A percentile compares a stretch with the other conserved stretches of the same genome.
Conservation (phyloP, 2,113 vertebrate species). For the Xyrauchen texanus region DNA sequence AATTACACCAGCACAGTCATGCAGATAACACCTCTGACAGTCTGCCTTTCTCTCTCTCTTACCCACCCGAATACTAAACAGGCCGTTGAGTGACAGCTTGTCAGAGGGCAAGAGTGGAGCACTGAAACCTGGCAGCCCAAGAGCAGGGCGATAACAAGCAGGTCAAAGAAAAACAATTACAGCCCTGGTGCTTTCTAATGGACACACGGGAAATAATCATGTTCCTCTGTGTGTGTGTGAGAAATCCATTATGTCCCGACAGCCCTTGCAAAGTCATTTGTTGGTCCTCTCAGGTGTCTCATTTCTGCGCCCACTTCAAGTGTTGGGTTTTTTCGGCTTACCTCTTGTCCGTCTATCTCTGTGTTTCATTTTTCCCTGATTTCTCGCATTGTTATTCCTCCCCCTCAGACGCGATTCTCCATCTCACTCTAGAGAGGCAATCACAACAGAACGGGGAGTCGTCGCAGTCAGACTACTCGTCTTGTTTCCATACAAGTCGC, state of each 20-base stretch:
- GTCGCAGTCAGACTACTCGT: slow-evolving; percentile 12
- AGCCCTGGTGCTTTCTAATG: slow-evolving; percentile 55
- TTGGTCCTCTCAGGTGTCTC: slow-evolving; percentile 39
- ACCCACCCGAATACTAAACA: slow-evolving; percentile 67
- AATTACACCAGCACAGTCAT: slow-evolving; percentile 64
- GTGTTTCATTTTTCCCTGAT: slow-evolving; percentile 21
- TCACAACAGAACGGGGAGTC: slow-evolving; percentile 23
- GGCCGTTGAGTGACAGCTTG: slow-evolving; percentile 66
- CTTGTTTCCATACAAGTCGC: slow-evolving; percentile 1
- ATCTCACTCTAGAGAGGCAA: neutral
- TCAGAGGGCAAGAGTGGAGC: slow-evolving; percentile 57
- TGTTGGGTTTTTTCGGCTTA: slow-evolving; percentile 31
- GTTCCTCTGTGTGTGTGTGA: slow-evolving; percentile 29
- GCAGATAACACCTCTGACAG: slow-evolving; percentile 50
- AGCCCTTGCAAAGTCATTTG: slow-evolving; percentile 33
- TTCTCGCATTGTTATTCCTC: slow-evolving; percentile 4
- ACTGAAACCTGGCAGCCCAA: slow-evolving; percentile 54
- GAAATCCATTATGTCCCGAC: slow-evolving; percentile 55
- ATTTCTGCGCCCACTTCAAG: slow-evolving; percentile 37
- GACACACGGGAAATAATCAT: slow-evolving; percentile 56
- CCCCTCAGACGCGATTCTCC: slow-evolving; percentile 3
- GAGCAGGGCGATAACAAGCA: slow-evolving; percentile 49
- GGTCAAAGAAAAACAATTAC: slow-evolving; percentile 53
- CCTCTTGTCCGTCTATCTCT: neutral
- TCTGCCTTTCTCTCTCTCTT: slow-evolving; percentile 27